Base-by-base conservation (phyloP, 2,797 vertebrate species). In the Gymnocypris eckloni region DNA sequence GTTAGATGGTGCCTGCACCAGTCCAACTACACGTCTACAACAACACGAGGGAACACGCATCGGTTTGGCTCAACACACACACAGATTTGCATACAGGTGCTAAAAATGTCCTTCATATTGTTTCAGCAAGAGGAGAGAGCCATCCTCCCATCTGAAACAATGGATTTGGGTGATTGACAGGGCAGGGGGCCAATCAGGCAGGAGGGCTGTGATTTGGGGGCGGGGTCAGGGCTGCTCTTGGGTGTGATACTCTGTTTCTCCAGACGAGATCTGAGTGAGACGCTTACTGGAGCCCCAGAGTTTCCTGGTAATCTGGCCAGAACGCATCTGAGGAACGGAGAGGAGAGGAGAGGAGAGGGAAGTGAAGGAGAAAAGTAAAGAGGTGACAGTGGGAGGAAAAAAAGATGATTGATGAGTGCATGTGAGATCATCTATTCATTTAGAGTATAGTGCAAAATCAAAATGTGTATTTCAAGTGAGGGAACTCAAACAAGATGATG, bases 231-330 rank as follows among this genome's bases (percentile, higher is more conserved):
- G 94, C 91, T 91, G 92, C 92, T 95, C 95, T 93, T 96, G 96
- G 91, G 96, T 96, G 93, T 96, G 96, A 96, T 99, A 99, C 94
- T 97, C 96, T 28, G 97, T 98, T 93, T 99, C 98, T 92, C 97
- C 97, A 86, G 98, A 96, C 86, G 98, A 99, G 93, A 99, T 97
- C 95, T 98, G 97, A 92, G 95, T 98, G 92, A 97, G 94, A 71
- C 96, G 95, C 93, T 96, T 98, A 94, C 96, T 98, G 93, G 98
- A 97, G 91, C 98, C 98, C 98, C 98, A 99, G 90, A 99, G 95
- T 93, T 98, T 99, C 95, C 98, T 94, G 41, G 97, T 97, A 91
- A 99, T 97, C 94, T 99, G 98, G 92, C 97, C 96, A 64, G 96
- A 96, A 86, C 97, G 97, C 95, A 97, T 97, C 98, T 99, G 96